A percentile compares a stretch with the other conserved stretches of the same genome.
phyloP scores from a whole-genome alignment of 2,797 vertebrate species.

The Chanos chanos region DNA sequence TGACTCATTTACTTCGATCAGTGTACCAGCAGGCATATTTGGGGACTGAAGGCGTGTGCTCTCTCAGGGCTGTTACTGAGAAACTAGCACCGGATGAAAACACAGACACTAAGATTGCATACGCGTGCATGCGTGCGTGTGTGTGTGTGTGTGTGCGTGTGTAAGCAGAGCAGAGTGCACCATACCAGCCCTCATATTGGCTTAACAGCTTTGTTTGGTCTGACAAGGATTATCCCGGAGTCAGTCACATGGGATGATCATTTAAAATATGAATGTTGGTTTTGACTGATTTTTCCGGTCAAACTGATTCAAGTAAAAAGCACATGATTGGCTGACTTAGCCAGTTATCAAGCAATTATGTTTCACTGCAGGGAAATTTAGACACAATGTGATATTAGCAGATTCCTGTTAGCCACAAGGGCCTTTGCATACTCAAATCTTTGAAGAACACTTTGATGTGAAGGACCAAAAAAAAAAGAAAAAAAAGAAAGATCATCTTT shows the following conservation, averaged over 20 bases:
- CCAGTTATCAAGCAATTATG: neutral
- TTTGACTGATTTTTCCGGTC: conserved; percentile 5
- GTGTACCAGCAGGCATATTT: neutral
- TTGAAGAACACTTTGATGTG: conserved; percentile 6
- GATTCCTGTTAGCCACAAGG: neutral
- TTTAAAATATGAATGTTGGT: conserved; percentile 9
- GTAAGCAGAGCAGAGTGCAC: conserved; percentile 12
- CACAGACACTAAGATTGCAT: neutral
- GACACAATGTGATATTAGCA: neutral
- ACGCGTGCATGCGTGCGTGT: neutral
- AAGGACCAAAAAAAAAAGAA: too few relatives aligned
- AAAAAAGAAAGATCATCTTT: conserved; percentile 4
- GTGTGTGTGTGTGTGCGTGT: neutral
- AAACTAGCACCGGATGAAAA: neutral
- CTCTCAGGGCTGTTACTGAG: conserved; percentile 10
- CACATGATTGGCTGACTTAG: too few relatives aligned
- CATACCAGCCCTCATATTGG: conserved; percentile 46
- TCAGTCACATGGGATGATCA: conserved; percentile 8
- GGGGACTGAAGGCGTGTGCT: neutral
- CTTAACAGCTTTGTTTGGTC: conserved; percentile 38
- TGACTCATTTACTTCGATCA: conserved; percentile 9
- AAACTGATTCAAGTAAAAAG: too few relatives aligned
- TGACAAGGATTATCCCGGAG: conserved; percentile 29
- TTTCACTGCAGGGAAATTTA: neutral
- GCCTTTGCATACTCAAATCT: neutral